Conservation (phyloP, 2,797 vertebrate species). For the Dryobates pubescens region DNA sequence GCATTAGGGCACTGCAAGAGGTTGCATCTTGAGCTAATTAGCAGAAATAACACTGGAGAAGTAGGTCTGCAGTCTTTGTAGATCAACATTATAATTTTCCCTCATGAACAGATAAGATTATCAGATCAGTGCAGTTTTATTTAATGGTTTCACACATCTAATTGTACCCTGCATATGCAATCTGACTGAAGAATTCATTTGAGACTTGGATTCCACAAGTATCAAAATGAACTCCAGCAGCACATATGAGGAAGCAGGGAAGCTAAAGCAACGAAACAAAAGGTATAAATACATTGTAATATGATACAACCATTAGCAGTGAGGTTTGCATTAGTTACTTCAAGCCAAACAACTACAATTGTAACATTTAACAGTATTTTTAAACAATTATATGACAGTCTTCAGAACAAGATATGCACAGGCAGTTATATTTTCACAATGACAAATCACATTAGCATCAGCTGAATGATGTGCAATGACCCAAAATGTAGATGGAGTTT, state of each 20-base stretch:
- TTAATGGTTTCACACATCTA: conserved; percentile 35
- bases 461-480: conserved; percentile 49
- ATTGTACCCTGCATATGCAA: conserved; percentile 33
- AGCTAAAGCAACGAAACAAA: conserved; percentile 28
- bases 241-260: conserved; percentile 10
- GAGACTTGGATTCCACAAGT: conserved; percentile 58
- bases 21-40: background rate
- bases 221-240: conserved; percentile 62
- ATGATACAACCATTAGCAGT: background rate
- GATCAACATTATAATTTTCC: conserved; percentile 13
- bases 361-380: conserved; percentile 13
- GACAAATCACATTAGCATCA: conserved; percentile 53
- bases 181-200: conserved; percentile 48
- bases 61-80: background rate
- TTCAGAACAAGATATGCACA: conserved; percentile 38
- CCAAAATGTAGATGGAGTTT: conserved; percentile 34
- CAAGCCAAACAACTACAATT: conserved; percentile 15
- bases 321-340: conserved; percentile 18
- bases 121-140: conserved; percentile 29
- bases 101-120: conserved; percentile 15
- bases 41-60: conserved; percentile 35
- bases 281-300: background rate
- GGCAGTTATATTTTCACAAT: conserved; percentile 37
- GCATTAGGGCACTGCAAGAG: conserved; percentile 19
- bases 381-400: background rate